Percentiles rank a stretch among this genome's conserved stretches.
Evolutionary conservation across 1,140 invertebrate species (phyloP).

Genomic region (Colletes latitarsis): DNA sequence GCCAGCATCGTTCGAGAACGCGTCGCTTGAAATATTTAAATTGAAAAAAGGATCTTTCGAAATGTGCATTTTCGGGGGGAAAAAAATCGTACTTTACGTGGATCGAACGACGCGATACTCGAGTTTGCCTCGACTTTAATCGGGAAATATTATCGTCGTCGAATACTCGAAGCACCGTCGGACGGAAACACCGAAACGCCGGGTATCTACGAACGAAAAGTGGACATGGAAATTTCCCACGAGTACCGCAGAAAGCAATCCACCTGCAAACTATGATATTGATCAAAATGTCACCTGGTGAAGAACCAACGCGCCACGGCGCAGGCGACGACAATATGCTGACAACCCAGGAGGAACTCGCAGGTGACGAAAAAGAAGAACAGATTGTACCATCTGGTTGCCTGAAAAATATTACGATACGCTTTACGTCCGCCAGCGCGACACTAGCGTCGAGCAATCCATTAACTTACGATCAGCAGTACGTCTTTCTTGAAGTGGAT

Average conservation of each 20-base stretch:
- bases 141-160: neutral
- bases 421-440: neutral
- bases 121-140: neutral
- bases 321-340: conserved; percentile 89
- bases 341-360: conserved; percentile 89
- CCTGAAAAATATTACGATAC: conserved; percentile 71
- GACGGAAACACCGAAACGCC: neutral
- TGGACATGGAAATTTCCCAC: conserved; percentile 9
- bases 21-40: too few relatives aligned
- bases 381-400: conserved; percentile 86
- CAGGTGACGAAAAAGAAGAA: conserved; percentile 87
- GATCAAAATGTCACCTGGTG: conserved; percentile 82
- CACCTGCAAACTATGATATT: conserved; percentile 2
- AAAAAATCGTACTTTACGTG: too few relatives aligned
- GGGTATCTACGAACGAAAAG: neutral
- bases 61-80: too few relatives aligned
- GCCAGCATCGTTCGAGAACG: too few relatives aligned
- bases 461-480: conserved; percentile 80
- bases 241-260: neutral
- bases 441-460: neutral
- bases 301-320: conserved; percentile 90
- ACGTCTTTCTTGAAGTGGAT: conserved; percentile 82
- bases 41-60: too few relatives aligned
- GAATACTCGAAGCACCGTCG: neutral
- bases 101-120: too few relatives aligned